Evolutionary conservation across 2,888 invertebrate genomes (phyloP), one percentile per base, ranked within the genome.

Genomic region (Drosophila mimetica): DNA sequence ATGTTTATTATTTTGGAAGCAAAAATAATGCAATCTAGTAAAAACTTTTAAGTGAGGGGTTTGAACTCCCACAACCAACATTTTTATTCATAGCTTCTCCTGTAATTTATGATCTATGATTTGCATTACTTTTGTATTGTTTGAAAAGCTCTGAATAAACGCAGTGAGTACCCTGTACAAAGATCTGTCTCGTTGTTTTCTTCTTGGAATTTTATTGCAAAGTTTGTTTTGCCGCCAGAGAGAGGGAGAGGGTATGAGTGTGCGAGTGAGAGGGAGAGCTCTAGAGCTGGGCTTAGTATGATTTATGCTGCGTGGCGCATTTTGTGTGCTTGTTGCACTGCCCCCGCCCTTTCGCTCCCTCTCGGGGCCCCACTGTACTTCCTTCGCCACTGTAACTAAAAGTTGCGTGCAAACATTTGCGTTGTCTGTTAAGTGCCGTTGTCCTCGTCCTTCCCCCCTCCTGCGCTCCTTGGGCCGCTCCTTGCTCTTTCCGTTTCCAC

Each of bases 371-470:
- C 59, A 58, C 36, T 46, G 20, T 30, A 34, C 7, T 37, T 11
- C 25, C 36, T 47, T 46, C 16, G 58, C 60, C 76, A 76, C 64
- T 73, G 80, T 75, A 79, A 75, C 84, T 86, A 70, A 80, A 82
- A 82, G 82, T 83, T 81, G 80, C 80, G 71, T 73, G 84, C 86
- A 86, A 82, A 83, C 81, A 82, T 86, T 82, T 80, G 71, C 76
- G 39, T 71, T 76, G 75, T 74, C 80, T 83, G 75, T 70, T 83
- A 83, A 79, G 80, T 81, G 83, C 83, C 79, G 65, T 57, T 71
- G 69, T 71, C 65, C 51, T 22, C 25, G 11, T 32, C 30, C 8
- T 11, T 22, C 11, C n/a, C 2, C 7, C 7, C 11, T 16, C 13
- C 11, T 7, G 8, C 13, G 30, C 51, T 14, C 51, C 20, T 50